These are phyloP conservation scores for Manis crassicaudata DNA, from an alignment of 2,797 vertebrate genomes.

Conservation along the genomic window DNA sequence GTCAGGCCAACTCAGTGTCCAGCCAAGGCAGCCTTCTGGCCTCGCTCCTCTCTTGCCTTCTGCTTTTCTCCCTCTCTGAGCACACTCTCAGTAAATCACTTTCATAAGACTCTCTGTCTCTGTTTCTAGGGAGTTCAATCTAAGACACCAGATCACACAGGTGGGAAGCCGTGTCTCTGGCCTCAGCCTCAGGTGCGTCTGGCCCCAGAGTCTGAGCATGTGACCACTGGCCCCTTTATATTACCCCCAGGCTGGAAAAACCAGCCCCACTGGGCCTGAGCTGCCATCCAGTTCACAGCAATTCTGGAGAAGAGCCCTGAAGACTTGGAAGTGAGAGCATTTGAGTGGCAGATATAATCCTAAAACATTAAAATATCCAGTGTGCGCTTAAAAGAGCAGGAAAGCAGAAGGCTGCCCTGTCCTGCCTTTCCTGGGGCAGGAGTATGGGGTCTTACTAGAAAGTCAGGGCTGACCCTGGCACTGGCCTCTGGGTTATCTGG, in stretches of 20 bases:
- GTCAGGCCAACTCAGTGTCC: neutral
- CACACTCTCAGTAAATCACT: neutral
- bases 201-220: neutral
- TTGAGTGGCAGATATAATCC: neutral
- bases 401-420: neutral
- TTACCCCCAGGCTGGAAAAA: neutral
- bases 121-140: neutral
- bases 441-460: neutral
- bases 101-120: neutral
- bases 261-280: neutral
- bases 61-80: neutral
- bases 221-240: neutral
- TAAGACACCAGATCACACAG: neutral
- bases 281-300: neutral
- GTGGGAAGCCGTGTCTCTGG: neutral
- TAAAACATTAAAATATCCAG: neutral
- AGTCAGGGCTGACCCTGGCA: neutral
- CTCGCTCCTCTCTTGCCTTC: neutral
- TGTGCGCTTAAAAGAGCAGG: neutral
- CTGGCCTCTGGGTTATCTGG: neutral
- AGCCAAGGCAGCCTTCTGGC: neutral
- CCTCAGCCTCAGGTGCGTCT: neutral
- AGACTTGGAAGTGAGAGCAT: neutral
- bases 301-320: neutral
- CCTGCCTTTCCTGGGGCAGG: neutral